These are phyloP conservation scores for Tetramorium bicarinatum DNA, from an alignment of 2,888 invertebrate species.

Conservation along the genomic window DNA sequence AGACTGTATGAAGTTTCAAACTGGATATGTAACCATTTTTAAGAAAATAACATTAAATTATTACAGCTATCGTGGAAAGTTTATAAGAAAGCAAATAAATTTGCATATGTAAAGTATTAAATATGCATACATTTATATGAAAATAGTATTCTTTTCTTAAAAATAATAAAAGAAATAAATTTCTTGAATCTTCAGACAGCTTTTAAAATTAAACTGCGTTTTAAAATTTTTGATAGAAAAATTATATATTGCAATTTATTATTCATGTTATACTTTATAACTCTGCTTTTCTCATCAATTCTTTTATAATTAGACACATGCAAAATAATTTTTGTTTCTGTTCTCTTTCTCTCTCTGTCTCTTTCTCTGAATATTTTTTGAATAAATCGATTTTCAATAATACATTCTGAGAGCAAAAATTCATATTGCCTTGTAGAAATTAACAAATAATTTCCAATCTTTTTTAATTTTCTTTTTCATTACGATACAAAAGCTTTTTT, in stretches of 20 bases:
- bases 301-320: neutral
- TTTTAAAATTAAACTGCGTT: neutral
- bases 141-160: neutral
- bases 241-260: neutral
- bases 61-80: neutral
- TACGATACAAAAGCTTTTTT: neutral
- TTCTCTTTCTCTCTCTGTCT: no score
- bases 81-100: neutral
- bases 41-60: neutral
- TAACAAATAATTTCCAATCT: neutral
- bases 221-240: neutral
- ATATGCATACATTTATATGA: neutral
- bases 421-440: constrained; percentile 16
- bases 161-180: neutral
- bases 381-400: constrained; percentile 33
- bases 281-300: neutral
- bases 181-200: neutral
- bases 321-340: neutral
- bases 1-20: constrained; percentile 2
- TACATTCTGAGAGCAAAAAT: constrained; percentile 7
- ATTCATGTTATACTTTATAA: neutral
- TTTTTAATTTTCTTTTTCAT: neutral
- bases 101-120: neutral
- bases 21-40: neutral
- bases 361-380: neutral